Percentiles rank a stretch among this genome's conserved stretches.
Conservation (phyloP, 2,113 vertebrate genomes). For the Tiliqua scincoides region DNA sequence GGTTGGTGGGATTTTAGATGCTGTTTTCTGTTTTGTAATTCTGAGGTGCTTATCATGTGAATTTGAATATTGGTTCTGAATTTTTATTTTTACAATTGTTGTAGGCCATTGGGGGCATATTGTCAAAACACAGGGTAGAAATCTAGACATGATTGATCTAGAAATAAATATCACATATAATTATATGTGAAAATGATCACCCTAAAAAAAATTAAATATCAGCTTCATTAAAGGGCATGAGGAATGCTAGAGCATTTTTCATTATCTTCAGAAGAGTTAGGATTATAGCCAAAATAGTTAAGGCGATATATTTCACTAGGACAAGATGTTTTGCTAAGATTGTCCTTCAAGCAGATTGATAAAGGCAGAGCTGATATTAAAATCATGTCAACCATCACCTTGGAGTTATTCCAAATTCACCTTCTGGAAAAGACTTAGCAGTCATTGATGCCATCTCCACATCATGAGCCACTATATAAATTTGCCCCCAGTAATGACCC, state of each 20-base stretch:
- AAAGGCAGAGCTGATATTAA: slow-evolving; percentile 3
- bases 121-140: neutral
- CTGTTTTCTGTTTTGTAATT: neutral
- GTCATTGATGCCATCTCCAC: slow-evolving; percentile 28
- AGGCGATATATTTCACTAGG: neutral
- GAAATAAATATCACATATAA: neutral
- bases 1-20: neutral
- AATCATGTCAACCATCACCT: slow-evolving; percentile 1
- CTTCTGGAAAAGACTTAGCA: neutral
- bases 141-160: neutral
- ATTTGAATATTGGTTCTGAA: neutral
- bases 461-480: slow-evolving; percentile 66
- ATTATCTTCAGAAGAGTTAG: neutral
- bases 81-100: neutral
- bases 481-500: slow-evolving; percentile 37
- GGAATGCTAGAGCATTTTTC: neutral
- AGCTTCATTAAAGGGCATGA: neutral
- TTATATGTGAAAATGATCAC: neutral
- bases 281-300: neutral
- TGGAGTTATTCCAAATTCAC: neutral
- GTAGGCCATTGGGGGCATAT: neutral
- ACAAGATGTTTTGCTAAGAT: slow-evolving; percentile 1
- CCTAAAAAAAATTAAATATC: neutral
- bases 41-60: neutral
- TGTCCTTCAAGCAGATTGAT: slow-evolving; percentile 14